Conservation (phyloP, 2,113 vertebrate species). For the Dinomys branickii region DNA sequence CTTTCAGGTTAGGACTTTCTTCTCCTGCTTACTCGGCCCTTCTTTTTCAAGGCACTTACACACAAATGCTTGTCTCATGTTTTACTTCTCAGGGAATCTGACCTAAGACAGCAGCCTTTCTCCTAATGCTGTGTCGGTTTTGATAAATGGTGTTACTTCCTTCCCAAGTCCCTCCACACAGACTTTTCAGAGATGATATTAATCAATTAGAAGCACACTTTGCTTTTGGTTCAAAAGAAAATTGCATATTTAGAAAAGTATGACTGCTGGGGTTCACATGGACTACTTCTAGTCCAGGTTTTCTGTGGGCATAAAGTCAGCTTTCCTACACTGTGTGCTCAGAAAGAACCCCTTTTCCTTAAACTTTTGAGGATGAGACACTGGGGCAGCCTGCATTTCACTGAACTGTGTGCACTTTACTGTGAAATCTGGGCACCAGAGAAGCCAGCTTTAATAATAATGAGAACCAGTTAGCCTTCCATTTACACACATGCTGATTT, state of each 20-base stretch:
- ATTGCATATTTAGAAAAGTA: background rate
- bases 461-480: conserved; percentile 46
- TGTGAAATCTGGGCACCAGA: conserved; percentile 24
- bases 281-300: background rate
- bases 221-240: background rate
- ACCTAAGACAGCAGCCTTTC: background rate
- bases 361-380: background rate
- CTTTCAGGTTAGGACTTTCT: background rate
- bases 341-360: background rate
- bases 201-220: background rate
- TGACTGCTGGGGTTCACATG: background rate
- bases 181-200: background rate
- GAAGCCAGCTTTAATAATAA: conserved; percentile 29
- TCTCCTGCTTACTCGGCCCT: background rate
- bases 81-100: background rate
- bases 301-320: background rate
- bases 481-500: conserved; percentile 62
- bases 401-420: background rate
- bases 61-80: background rate
- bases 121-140: background rate
- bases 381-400: background rate
- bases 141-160: background rate
- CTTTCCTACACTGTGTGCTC: background rate
- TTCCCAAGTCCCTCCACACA: background rate
- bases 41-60: background rate